Evolutionary conservation across 2,113 vertebrate genomes (phyloP), one percentile per base, ranked within the genome.

Genomic region (Phycodurus eques): DNA sequence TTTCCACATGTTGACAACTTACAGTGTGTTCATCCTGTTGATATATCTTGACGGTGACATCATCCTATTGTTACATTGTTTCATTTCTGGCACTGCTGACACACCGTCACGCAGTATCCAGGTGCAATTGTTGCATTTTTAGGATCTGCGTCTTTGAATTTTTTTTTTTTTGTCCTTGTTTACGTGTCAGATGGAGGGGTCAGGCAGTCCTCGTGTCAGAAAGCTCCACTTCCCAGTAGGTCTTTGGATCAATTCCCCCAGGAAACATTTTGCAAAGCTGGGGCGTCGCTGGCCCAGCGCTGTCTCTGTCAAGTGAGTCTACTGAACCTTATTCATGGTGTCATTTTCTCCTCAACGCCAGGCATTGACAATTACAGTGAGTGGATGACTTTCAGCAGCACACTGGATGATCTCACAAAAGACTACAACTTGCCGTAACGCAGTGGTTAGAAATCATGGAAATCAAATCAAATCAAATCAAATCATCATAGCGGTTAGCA

Each of bases 221-320:
- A 96, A 96, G 72, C 95, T 96, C 31, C 93, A 96, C 88, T 95
- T 97, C 87, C 96, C 96, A 2, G 94, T 96, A 76, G 96, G 96
- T 80, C 92, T 97, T 83, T 96, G 95, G 96, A 97, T 97, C 88
- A 95, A 96, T 86, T 96, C 95, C 8, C 96, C 95, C 67, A 91
- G 95, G 87, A 97, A 97, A 89, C 95, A 96, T 80, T 93, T 97
- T 84, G 95, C 94, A 78, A 97, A 96, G 83, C 89, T 96, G 33
- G 95, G 95, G 49, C 89, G 93, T 54, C 94, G 95, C 61, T 96
- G 96, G 96, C 95, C 96, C 70, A 97, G 96, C 1, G 95, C 93
- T 5, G 90, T 91, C 64, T 97, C 96, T 22, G 95, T 97, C 85
- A 95, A 95, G 96, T 97, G 83, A 90, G 94, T 93, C 19, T 59